Evolutionary conservation across 2,113 vertebrate genomes (phyloP), one percentile per base, ranked within the genome.

Genomic region (Zeus faber): DNA sequence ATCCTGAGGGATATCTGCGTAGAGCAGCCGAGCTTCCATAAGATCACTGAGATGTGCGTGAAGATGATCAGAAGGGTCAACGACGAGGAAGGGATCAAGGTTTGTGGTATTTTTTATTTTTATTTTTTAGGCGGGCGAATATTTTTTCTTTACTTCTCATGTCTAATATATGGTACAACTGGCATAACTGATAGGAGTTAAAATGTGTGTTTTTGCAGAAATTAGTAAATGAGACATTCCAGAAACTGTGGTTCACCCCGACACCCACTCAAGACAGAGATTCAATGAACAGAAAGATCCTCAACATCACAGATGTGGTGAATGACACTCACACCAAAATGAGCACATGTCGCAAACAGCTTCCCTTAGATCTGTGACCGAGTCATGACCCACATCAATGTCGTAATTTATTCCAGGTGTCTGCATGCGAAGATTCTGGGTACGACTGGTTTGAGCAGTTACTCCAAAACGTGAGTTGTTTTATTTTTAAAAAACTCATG

Each of bases 361-460:
- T n/a, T n/a, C n/a, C n/a, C n/a, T n/a, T n/a, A n/a, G n/a, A n/a
- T n/a, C n/a, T n/a, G n/a, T n/a, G n/a, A n/a, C n/a, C n/a, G n/a
- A n/a, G n/a, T n/a, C n/a, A n/a, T n/a, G n/a, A n/a, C n/a, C n/a
- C n/a, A n/a, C 33, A 11, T 4, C 13, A 39, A 8, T 43, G 3
- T 37, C 33, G 5, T 31, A 11, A 21, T 4, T 45, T 27, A 26
- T 58, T 70, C 24, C 24, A 99, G 97, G 97, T 99, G 58, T 90
- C 95, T 74, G 97, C 97, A 9, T 99, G 97, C 84, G 91, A 85
- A 91, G 97, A 99, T 89, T 98, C 97, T 51, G 97, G 97, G 8
- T 99, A 97, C 76, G 97, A 99, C 76, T 99, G 97, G 97, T 99
- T 99, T 81, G 97, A 99, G 63, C 97, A 99, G 52, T 93, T 99